Base-by-base conservation (phyloP, 2,113 vertebrate genomes). In the Rissa tridactyla region DNA sequence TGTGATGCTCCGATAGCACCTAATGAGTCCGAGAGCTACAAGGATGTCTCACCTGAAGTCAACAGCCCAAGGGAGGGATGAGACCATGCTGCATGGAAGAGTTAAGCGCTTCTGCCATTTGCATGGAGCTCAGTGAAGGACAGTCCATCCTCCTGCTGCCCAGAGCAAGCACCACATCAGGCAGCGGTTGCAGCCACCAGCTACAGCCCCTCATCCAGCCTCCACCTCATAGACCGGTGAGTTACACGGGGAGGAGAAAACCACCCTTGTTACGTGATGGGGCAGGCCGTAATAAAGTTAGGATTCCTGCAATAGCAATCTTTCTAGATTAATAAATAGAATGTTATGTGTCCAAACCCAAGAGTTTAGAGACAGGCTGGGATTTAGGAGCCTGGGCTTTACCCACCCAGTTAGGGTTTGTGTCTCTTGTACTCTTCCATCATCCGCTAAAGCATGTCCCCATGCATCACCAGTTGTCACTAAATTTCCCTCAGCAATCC, bases 311-410 rank as follows among this genome's bases (percentile, higher is more conserved):
- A 47, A 52, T 0, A 38, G 23, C 61, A 38, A 17, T 15, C 32
- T 30, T 79, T 38, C 72, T 46, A 25, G 18, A 22, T 38, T 14
- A 51, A 84, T 16, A 73, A 73, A 64, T 1, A 32, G 32, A 49
- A 25, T 1, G 1, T 22, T 54, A 61, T 34, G 0, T 0, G 20
- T 40, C 27, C 0, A 0, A 71, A 86, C 8, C 29, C 3, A 4
- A 25, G 47, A 19, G 12, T 46, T 32, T 40, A 32, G 2, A n/a
- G 32, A 29, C 0, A 79, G 18, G 26, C 3, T 23, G 26, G 46
- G 40, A 70, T 76, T 81, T 51, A 57, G 7, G 23, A 80, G 30
- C 21, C 57, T 70, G 34, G 64, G 13, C 30, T 94, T 72, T 13
- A 64, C 34, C 1, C 1, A 1, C 20, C 52, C 7, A 7, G 15